Evolutionary conservation across 2,797 vertebrate genomes (phyloP), one percentile per base, ranked within the genome.

Genomic region (Chloroceryle amazona): DNA sequence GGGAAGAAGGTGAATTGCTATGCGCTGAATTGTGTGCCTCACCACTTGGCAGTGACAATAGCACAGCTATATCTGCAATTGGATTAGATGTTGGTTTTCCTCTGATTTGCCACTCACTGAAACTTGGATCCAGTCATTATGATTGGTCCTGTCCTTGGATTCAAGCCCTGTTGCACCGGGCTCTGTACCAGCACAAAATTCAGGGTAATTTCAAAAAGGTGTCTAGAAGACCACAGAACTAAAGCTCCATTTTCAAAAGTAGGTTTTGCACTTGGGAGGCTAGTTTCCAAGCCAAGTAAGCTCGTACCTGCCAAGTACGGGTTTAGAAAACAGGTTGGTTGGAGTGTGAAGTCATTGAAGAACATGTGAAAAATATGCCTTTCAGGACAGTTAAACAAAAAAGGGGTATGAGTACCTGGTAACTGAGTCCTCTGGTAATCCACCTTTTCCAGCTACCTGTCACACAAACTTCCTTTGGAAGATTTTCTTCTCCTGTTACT

Each of bases 91-190:
- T 46, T 87, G 51, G 17, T 94, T 93, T 96, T 93, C 81, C 93
- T 92, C 89, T 96, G 86, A 94, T 93, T 89, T 94, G 73, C 70
- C 70, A 82, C 90, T 95, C 68, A 35, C 41, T 95, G 93, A 84
- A 95, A 90, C 92, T 90, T 92, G 88, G 66, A 96, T 62, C 90
- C 81, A 92, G 94, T 94, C 73, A 55, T 55, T 60, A 84, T 94
- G 93, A 96, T 94, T 92, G 90, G 92, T 81, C 92, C 71, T 95
- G 96, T 96, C 89, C 95, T 96, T 96, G 96, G 96, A 97, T 90
- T 89, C 78, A 74, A 85, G 95, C 96, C 95, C 71, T 93, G 75
- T 51, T 93, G 79, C 82, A 83, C 57, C 4, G 47, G 95, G 95
- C 90, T 95, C 60, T 6, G 55, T 89, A 95, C 89, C 95, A 96